Evolutionary conservation across 2,113 vertebrate species (phyloP), one percentile per base, ranked within the genome.

Genomic region (Sphyrna mokarran): DNA sequence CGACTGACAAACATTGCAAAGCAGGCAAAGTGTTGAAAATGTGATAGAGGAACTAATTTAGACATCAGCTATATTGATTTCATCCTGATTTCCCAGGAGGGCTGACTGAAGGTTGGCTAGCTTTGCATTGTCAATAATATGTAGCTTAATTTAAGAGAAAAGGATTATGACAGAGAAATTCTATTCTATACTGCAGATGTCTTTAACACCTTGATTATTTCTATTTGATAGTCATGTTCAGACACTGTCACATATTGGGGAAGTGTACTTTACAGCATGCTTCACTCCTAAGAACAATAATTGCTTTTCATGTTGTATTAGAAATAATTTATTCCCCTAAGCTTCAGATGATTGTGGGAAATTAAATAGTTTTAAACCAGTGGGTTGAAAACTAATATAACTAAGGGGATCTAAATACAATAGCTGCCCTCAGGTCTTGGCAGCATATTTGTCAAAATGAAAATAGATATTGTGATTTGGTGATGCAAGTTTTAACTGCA

Each of bases 11-110:
- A 94, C 63, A 63, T 68, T 68, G 90, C 48, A 22, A 68, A 94
- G 61, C 63, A 68, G 61, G 33, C 90, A 63, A 94, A 94, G 58
- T 37, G 63, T n/a, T 94, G 90, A 68, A 94, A 68, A 20, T 94
- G 33, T 66, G 58, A 66, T 8, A 54, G 18, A 68, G 37, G 58
- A 68, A 68, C 20, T 68, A 94, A 94, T 94, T 94, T 94, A 94
- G 90, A 61, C 66, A 94, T 94, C 90, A 68, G 63, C 29, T 94
- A 68, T 94, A 37, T 94, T 94, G 90, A 94, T 20, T 66, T 94
- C n/a, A 68, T 23, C 63, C 61, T n/a, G 29, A 94, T n/a, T 37
- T 94, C 33, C 29, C 48, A 40, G 90, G 87, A 23, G 63, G 48
- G 7, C 3, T 61, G 87, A 61, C 23, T 90, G 87, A 61, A 90